Evolutionary conservation across 2,797 vertebrate species (phyloP), one percentile per base, ranked within the genome.

Genomic region (Podarcis lilfordi): DNA sequence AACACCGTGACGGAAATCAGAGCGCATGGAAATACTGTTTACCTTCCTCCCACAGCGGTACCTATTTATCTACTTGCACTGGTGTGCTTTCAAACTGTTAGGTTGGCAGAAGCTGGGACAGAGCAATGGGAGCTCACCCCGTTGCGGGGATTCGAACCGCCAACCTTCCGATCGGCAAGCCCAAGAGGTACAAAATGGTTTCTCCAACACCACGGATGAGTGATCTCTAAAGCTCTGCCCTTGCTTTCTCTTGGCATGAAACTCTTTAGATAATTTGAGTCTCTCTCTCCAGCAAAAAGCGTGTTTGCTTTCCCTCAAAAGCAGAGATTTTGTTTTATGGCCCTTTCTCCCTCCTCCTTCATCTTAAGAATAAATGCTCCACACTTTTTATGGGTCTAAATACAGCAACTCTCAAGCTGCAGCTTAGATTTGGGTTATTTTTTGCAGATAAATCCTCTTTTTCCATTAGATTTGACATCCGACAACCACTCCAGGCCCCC

Each of bases 371-470:
- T 40, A 84, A 90, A 90, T 71, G 72, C 55, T 74, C 50, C 27
- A 45, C 59, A 74, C 61, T 17, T 69, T 85, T 89, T 82, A 81
- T 68, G 55, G 11, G 40, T 89, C 43, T 81, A 77, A 82, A 90
- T 0, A 0, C 94, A 95, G 94, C 90, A 93, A 91, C 89, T 95
- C 86, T 89, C 88, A 89, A 90, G 85, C 93, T 45, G 80, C 89
- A 68, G 93, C 94, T 95, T 93, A 95, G 92, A 93, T 92, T 86
- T 93, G 32, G 89, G 88, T 92, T 92, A 96, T 94, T 95, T 94
- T 93, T 94, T 93, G 80, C 92, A 93, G 90, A 96, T 92, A 95
- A 95, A 95, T 95, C 93, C 92, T 92, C 92, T 71, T 95, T 95
- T 95, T 93, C 91, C 94, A 95, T 94, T 93, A 94, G 92, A 95